These are phyloP conservation scores for Drosophila quadrilineata DNA, from an alignment of 1,140 invertebrate genomes.

Conservation along the genomic window DNA sequence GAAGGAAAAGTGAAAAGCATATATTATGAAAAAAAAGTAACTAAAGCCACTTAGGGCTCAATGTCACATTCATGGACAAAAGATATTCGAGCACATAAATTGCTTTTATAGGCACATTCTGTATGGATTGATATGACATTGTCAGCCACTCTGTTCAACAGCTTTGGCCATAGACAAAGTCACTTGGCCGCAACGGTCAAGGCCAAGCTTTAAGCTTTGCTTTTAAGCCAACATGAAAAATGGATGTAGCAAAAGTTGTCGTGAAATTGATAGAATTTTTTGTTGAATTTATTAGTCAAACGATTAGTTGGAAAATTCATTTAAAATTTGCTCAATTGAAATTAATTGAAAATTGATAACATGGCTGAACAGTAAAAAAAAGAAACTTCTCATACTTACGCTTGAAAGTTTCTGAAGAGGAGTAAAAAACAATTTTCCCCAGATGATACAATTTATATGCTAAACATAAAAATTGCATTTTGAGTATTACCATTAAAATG, in stretches of 20 bases:
- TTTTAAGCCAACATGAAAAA: conserved; percentile 9
- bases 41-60: conserved; percentile 4
- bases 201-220: conserved; percentile 3
- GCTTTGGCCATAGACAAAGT: conserved; percentile 1
- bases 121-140: not conserved
- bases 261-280: not conserved
- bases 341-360: conserved; percentile 6
- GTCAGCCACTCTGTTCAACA: conserved; percentile 27
- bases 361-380: not conserved
- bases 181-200: conserved; percentile 5
- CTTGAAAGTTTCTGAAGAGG: not conserved
- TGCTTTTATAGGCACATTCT: conserved; percentile 8
- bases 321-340: not conserved
- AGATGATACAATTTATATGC: conserved; percentile 46
- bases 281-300: conserved; percentile 2
- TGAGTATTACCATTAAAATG: conserved; percentile 45
- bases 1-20: conserved; percentile 27
- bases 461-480: conserved; percentile 53
- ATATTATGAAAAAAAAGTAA: too few relatives aligned
- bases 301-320: not conserved
- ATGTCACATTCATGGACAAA: conserved; percentile 32
- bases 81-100: not conserved
- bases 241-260: not conserved
- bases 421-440: conserved; percentile 6
- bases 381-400: too few relatives aligned